Evolutionary conservation across 2,888 invertebrate genomes (phyloP), one percentile per base, ranked within the genome.

Genomic region (Venusia cambrica): DNA sequence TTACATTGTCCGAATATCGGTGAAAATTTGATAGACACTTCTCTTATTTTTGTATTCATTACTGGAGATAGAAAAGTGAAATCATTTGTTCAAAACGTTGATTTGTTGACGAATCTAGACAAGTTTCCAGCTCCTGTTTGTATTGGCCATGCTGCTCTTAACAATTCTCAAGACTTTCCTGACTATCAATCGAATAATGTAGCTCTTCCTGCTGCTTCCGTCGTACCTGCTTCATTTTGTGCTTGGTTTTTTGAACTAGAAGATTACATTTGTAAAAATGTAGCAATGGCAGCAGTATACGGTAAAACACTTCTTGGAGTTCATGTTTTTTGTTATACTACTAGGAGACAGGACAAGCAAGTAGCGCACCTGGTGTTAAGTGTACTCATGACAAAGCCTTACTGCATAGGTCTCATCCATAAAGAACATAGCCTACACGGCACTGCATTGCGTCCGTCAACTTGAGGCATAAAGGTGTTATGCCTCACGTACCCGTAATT

Each of bases 1-100:
- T 44, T 58, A n/a, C 63, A 83, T 32, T 51, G 70, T 2, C 63
- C 73, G 2, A 1, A 17, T 0, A 83, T 85, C 0, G 84, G 84
- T 0, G 38, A 57, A 10, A 80, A 83, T 4, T 7, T 18, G 3
- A 4, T 3, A 3, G 18, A 18, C 7, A 3, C 18, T 7, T 8
- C 18, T 18, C 7, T 18, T 18, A 4, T 7, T 18, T 7, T 29
- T 5, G 38, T 66, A 0, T 9, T 51, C 3, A 37, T 68, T 21
- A 49, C 45, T 0, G 57, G 48, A 1, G 41, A 51, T 4, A 50
- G 46, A 8, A 38, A 48, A 2, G 6, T 14, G 6, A 40, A 56
- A 5, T 22, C 40, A 4, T 21, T 43, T 2, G 40, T 19, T 1
- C 5, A 52, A 2, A 59, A 66, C 32, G 2, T 62, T 1, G 49